Base-by-base conservation (phyloP, 2,797 vertebrate genomes). In the Emys orbicularis region DNA sequence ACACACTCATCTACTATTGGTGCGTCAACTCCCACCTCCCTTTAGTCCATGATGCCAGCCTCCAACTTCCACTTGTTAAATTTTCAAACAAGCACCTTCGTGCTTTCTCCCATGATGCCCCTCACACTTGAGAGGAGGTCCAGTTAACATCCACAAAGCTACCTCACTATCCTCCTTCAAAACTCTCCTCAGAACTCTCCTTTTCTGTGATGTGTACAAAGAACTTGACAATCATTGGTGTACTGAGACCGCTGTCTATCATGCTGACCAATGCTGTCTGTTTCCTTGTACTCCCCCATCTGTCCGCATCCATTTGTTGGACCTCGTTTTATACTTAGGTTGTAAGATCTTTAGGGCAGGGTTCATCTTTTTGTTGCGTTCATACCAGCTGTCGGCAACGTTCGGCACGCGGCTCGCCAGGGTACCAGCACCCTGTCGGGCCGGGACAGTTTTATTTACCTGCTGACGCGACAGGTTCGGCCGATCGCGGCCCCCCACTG, bases 311-410 rank as follows among this genome's bases (percentile, higher is more conserved):
- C 41, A 34, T 81, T 34, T 23, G n/a, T 1, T 61, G n/a, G n/a
- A 91, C 87, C 37, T 76, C 74, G 9, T 47, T 95, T 84, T 77
- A 87, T 87, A 86, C 16, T 25, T 44, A 50, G 87, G 34, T 5
- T 23, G 11, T 7, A 11, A 8, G 19, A 37, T 21, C 65, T 37
- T 68, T 68, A 68, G n/a, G n/a, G 19, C 8, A 37, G n/a, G n/a
- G n/a, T 37, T 37, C n/a, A 68, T 19, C 18, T 9, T 37, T 37
- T 68, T 68, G 65, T 68, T 68, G 8, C 41, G 41, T 41, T 41
- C 41, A 5, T 41, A 41, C 41, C 41, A 41, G 41, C 41, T 41
- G 41, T 41, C 41, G 41, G 41, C 41, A 41, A 41, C 41, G 5
- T 41, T 41, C 41, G 5, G 41, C 41, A 41, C 41, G 41, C 5